Conservation (phyloP, 2,113 vertebrate genomes). For the Perca flavescens region DNA sequence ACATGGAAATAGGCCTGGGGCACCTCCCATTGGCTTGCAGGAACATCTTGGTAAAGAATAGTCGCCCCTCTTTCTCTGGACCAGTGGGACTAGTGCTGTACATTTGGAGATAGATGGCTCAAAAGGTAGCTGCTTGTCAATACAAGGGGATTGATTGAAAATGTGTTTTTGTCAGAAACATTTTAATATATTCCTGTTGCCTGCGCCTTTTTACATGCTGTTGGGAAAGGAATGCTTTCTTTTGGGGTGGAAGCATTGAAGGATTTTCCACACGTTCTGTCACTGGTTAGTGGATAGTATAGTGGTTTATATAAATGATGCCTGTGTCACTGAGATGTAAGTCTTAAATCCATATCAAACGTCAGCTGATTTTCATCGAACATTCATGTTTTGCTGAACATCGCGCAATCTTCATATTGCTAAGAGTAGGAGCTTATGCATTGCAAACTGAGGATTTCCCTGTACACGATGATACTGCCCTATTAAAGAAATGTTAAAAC, state of each 20-base stretch:
- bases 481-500: background rate
- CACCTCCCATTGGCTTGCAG: constrained; percentile 44
- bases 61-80: constrained; percentile 39
- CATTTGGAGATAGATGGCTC: constrained; percentile 37
- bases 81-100: background rate
- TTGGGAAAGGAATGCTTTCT: constrained; percentile 10
- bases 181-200: background rate
- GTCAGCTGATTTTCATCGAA: background rate
- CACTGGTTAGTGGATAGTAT: background rate
- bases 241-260: constrained; percentile 13
- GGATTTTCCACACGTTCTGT: background rate
- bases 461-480: background rate
- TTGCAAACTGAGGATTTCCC: background rate
- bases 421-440: background rate
- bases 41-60: constrained; percentile 26
- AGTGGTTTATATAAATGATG: background rate
- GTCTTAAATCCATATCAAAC: background rate
- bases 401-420: background rate
- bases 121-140: constrained; percentile 30
- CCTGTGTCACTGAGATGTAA: constrained; percentile 2
- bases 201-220: background rate
- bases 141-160: background rate
- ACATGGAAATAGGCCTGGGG: constrained; percentile 36
- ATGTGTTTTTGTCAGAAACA: background rate
- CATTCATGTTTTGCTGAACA: background rate